phyloP scores from a whole-genome alignment of 2,113 vertebrate genomes.

The Plecotus auritus region DNA sequence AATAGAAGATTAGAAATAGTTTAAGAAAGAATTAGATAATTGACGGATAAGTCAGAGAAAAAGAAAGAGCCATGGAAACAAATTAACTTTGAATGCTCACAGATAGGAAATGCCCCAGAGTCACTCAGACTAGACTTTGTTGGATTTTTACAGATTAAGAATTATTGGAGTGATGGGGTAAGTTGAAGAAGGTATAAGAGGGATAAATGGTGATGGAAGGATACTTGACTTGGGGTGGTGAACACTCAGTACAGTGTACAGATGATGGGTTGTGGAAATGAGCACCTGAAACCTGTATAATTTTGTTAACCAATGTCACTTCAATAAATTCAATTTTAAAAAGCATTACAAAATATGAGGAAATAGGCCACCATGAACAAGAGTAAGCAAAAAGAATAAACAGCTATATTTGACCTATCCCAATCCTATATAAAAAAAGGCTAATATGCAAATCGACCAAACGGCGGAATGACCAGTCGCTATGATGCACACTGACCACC shows the following conservation, averaged over 20 bases:
- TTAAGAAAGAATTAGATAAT: background rate
- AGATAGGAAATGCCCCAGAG: background rate
- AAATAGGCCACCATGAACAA: background rate
- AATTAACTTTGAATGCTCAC: background rate
- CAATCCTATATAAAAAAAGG: too few species aligned
- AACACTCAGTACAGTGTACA: background rate
- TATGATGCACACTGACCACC: too few species aligned
- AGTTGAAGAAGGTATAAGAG: background rate
- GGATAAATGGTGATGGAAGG: background rate
- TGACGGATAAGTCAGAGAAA: background rate
- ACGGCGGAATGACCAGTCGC: rapidly evolving
- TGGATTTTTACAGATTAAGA: background rate
- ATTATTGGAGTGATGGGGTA: background rate
- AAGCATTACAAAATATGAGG: background rate
- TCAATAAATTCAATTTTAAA: background rate
- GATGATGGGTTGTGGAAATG: background rate
- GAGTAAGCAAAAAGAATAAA: background rate
- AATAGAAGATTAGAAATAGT: background rate
- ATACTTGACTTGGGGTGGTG: background rate
- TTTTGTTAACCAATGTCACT: background rate
- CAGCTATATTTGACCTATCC: background rate
- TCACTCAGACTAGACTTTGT: background rate
- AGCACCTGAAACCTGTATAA: background rate
- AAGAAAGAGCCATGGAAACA: background rate
- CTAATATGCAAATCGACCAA: too few species aligned